These are phyloP conservation scores for Haemorhous mexicanus DNA, from an alignment of 2,113 vertebrate species.

Conservation along the genomic window DNA sequence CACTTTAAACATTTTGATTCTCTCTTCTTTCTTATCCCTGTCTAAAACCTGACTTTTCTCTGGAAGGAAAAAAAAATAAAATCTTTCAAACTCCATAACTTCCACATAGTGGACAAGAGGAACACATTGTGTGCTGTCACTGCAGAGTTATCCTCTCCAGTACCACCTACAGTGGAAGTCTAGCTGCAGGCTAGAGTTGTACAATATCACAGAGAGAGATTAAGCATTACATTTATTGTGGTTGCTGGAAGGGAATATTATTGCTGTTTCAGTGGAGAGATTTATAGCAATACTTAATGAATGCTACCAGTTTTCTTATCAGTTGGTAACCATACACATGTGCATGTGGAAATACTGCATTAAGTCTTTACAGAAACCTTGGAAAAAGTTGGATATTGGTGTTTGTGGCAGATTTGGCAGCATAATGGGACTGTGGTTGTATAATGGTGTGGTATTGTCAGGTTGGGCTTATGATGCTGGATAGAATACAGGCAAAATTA, in stretches of 20 bases:
- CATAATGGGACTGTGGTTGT: neutral
- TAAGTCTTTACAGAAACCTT: conserved; percentile 12
- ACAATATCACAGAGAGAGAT: conserved; percentile 64
- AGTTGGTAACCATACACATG: conserved; percentile 28
- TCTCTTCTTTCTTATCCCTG: neutral
- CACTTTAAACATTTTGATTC: neutral
- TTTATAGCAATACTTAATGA: conserved; percentile 69
- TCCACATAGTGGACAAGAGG: neutral
- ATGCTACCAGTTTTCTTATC: conserved; percentile 62
- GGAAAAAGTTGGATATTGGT: conserved; percentile 16
- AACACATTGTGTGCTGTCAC: neutral
- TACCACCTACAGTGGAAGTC: conserved; percentile 19
- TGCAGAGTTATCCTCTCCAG: conserved; percentile 38
- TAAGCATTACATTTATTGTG: conserved; percentile 64
- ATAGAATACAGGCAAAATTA: neutral
- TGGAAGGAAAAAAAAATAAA: neutral
- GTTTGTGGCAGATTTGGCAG: conserved; percentile 29
- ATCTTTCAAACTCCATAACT: neutral
- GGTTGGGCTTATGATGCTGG: neutral
- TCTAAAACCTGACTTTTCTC: neutral
- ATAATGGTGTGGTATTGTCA: neutral
- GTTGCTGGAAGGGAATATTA: conserved; percentile 60
- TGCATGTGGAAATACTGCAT: conserved; percentile 37
- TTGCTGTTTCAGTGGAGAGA: conserved; percentile 62
- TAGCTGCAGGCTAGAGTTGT: conserved; percentile 40